Evolutionary conservation across 30 jellyfish, hydroid and myxozoan species (phyloP).

Genomic region (Turritopsis rubra): DNA sequence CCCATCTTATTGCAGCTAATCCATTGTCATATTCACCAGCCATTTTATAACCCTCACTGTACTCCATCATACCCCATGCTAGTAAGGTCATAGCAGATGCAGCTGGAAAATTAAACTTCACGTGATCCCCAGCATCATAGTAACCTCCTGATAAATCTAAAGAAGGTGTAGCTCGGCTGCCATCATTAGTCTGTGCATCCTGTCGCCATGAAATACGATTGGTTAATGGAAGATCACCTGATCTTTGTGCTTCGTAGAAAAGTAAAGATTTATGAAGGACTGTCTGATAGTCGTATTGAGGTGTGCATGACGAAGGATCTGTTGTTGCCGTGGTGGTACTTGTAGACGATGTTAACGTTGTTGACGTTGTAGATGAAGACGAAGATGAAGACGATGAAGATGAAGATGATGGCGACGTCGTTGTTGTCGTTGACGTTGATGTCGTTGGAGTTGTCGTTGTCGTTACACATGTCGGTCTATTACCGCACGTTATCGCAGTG

Average conservation of each 20-base stretch:
- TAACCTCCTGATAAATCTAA: slow-evolving; percentile 67
- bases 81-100: slow-evolving; percentile 58
- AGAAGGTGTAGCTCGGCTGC: slow-evolving; percentile 15
- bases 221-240: slow-evolving; percentile 58
- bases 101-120: slow-evolving; percentile 66
- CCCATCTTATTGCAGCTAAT: slow-evolving; percentile 70
- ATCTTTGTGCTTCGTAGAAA: slow-evolving; percentile 79
- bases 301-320: slow-evolving; percentile 12
- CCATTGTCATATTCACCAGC: slow-evolving; percentile 56
- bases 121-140: slow-evolving; percentile 82
- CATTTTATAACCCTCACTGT: slow-evolving; percentile 43
- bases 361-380: background rate
- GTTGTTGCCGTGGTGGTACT: slow-evolving; percentile 19
- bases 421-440: background rate
- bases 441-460: slow-evolving; percentile 4
- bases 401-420: background rate
- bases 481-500: background rate
- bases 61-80: slow-evolving; percentile 74
- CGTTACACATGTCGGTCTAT: background rate
- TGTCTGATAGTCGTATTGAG: slow-evolving; percentile 35
- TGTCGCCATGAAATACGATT: slow-evolving; percentile 56
- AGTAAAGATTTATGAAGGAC: slow-evolving; percentile 45
- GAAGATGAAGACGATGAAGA: background rate
- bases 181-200: slow-evolving; percentile 53
- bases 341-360: background rate